phyloP scores from a whole-genome alignment of 64 coral and sea anemone species.

The Montipora cactus region DNA sequence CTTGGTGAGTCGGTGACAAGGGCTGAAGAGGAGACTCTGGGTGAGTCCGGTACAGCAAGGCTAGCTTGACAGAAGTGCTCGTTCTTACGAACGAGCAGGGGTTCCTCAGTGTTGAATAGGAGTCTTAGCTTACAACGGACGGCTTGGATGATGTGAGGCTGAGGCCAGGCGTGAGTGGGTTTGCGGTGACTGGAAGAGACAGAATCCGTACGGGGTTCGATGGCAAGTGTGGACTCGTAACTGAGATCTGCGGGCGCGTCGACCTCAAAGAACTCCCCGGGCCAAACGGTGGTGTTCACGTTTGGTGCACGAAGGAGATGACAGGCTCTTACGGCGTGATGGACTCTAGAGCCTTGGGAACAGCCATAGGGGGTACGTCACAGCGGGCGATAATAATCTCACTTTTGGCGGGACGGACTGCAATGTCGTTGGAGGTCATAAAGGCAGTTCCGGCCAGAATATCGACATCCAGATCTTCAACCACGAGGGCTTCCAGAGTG shows the following conservation, averaged over 20 bases:
- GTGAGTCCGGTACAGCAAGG: background rate
- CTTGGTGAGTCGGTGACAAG: background rate
- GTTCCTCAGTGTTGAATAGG: conserved; percentile 15
- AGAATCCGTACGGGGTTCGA: conserved; percentile 29
- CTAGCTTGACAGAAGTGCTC: conserved; percentile 60
- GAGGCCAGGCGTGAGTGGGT: conserved; percentile 45
- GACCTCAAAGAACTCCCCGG: conserved; percentile 47
- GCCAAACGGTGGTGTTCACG: conserved; percentile 52
- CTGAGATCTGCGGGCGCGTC: conserved; percentile 42
- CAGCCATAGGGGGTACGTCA: too few relatives aligned
- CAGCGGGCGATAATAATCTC: too few relatives aligned
- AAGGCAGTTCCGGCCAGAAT: too few relatives aligned
- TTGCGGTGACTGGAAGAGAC: conserved; percentile 32
- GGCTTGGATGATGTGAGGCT: conserved; percentile 40
- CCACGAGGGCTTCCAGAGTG: too few relatives aligned
- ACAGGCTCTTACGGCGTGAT: too few relatives aligned
- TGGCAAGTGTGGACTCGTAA: conserved; percentile 38
- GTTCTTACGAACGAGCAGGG: conserved; percentile 13
- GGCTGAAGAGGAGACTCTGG: background rate
- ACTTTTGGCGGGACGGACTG: too few relatives aligned
- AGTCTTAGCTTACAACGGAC: conserved; percentile 56
- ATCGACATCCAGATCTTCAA: too few relatives aligned
- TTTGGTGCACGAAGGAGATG: conserved; percentile 32
- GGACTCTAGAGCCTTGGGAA: too few relatives aligned
- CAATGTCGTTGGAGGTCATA: too few relatives aligned